phyloP scores from a whole-genome alignment of 2,888 invertebrate genomes.

The Spodoptera picta region DNA sequence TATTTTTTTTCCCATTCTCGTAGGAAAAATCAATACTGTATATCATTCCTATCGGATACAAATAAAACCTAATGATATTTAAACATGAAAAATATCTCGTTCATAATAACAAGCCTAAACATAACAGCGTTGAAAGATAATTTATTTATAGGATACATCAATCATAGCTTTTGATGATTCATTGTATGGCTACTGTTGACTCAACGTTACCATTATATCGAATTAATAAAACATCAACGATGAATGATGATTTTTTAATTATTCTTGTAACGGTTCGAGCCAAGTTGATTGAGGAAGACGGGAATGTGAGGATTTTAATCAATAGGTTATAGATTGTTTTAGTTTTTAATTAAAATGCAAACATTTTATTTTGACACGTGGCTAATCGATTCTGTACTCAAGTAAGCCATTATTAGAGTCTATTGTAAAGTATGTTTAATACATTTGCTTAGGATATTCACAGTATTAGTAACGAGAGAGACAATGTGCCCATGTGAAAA shows the following conservation, averaged over 20 bases:
- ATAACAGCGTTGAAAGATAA: conserved; percentile 56
- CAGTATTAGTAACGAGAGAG: too few relatives aligned
- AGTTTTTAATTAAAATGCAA: background rate
- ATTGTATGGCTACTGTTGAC: conserved; percentile 56
- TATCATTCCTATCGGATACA: too few relatives aligned
- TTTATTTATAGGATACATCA: conserved; percentile 62
- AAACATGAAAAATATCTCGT: conserved; percentile 18
- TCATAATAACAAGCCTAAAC: conserved; percentile 35
- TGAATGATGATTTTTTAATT: conserved; percentile 60
- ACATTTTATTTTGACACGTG: too few relatives aligned
- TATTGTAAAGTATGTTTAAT: too few relatives aligned
- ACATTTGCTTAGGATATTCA: too few relatives aligned
- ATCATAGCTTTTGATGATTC: conserved; percentile 63
- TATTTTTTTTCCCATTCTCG: too few relatives aligned
- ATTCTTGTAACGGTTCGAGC: conserved; percentile 37
- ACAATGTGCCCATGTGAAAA: too few relatives aligned
- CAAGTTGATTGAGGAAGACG: conserved; percentile 20
- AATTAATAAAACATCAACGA: conserved; percentile 60
- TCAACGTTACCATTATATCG: conserved; percentile 56
- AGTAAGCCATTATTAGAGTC: too few relatives aligned
- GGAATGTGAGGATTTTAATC: background rate
- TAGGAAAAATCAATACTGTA: too few relatives aligned
- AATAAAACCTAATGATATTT: conserved; percentile 5
- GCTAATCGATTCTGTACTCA: too few relatives aligned
- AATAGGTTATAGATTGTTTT: background rate